These are phyloP conservation scores for Gavia stellata DNA, from an alignment of 2,113 vertebrate genomes.

Conservation along the genomic window DNA sequence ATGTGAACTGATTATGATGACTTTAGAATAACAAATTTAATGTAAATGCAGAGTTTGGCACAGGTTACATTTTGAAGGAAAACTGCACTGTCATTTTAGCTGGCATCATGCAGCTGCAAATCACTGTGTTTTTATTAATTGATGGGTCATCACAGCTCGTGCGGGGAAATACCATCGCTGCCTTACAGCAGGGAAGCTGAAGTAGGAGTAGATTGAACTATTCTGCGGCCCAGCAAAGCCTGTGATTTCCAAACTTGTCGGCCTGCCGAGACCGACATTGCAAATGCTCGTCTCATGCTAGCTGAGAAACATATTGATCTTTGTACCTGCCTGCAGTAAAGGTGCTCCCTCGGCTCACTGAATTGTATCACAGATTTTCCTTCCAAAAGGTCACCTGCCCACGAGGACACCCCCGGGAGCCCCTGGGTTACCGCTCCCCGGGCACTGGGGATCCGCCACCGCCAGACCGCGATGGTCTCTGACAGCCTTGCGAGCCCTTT, in stretches of 20 bases:
- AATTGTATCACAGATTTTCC: rapidly evolving
- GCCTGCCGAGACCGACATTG: rapidly evolving
- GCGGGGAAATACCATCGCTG: background rate
- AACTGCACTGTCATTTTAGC: slow-evolving; percentile 18
- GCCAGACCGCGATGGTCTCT: rapidly evolving
- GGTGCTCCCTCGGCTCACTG: background rate
- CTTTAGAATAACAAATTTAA: background rate
- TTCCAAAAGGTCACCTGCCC: background rate
- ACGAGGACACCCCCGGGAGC: background rate
- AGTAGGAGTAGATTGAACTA: rapidly evolving
- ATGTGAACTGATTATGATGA: rapidly evolving
- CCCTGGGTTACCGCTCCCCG: background rate
- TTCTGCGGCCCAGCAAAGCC: background rate
- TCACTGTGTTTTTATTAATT: background rate
- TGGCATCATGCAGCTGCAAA: background rate
- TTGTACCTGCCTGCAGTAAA: background rate
- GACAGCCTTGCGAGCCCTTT: background rate
- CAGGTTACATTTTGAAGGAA: background rate
- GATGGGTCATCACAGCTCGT: background rate
- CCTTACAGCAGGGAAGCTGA: background rate
- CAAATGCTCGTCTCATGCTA: rapidly evolving
- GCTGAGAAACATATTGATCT: rapidly evolving
- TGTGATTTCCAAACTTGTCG: background rate
- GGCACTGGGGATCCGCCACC: background rate
- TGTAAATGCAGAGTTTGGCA: background rate